A percentile compares a stretch with the other conserved stretches of the same genome.
These are phyloP conservation scores for Siphamia tubifer DNA, from an alignment of 2,113 vertebrate species.

Conservation along the genomic window DNA sequence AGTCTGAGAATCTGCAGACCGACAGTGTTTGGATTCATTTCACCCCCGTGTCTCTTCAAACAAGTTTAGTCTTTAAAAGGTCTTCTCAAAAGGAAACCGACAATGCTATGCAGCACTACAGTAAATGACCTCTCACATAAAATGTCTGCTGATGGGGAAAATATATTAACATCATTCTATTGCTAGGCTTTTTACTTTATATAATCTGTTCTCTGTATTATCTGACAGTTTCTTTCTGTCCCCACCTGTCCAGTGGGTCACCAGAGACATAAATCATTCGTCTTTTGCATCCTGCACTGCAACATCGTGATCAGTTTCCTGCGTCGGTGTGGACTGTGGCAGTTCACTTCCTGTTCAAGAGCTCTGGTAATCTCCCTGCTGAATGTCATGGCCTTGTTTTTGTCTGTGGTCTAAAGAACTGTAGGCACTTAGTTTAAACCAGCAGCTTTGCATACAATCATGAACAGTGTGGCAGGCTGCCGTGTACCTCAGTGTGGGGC, in stretches of 20 bases:
- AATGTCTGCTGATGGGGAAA: conserved; percentile 10
- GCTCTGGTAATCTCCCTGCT: conserved; percentile 67
- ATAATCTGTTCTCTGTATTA: conserved; percentile 17
- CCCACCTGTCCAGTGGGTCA: conserved; percentile 54
- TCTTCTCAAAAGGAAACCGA: conserved; percentile 44
- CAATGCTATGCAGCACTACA: conserved; percentile 14
- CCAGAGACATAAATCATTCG: conserved; percentile 45
- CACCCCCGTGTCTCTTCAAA: conserved; percentile 34
- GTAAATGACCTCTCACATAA: conserved; percentile 12
- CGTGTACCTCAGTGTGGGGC: conserved; percentile 8
- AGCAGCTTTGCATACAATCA: conserved; percentile 48
- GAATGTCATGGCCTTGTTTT: conserved; percentile 75
- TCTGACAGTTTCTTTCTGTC: conserved; percentile 31
- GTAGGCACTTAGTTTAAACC: conserved; percentile 72
- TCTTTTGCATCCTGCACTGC: conserved; percentile 58
- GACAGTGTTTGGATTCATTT: conserved; percentile 61
- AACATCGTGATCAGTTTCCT: conserved; percentile 68
- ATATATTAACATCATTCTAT: conserved; percentile 48
- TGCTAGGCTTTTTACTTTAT: conserved; percentile 6
- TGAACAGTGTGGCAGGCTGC: conserved; percentile 19
- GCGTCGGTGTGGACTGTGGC: conserved; percentile 68
- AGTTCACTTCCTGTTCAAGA: conserved; percentile 70
- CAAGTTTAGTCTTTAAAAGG: conserved; percentile 62
- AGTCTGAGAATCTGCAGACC: conserved; percentile 61
- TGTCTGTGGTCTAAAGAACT: conserved; percentile 65